phyloP scores from a whole-genome alignment of 2,888 invertebrate species.

The Margaritifera margaritifera region DNA sequence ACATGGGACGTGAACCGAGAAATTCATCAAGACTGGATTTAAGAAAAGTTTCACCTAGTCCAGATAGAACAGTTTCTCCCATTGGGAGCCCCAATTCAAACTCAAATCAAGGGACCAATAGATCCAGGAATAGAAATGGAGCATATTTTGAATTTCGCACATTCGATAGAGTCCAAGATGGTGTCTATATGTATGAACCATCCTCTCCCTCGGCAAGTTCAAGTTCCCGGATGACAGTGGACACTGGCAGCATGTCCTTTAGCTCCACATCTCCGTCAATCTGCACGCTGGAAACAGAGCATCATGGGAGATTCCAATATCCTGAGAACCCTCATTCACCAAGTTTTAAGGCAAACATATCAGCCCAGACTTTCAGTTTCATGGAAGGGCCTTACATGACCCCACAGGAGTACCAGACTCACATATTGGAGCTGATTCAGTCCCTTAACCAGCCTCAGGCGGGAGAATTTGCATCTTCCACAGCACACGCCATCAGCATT shows the following conservation, averaged over 20 bases:
- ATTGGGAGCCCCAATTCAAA: constrained; percentile 18
- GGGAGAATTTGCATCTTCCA: constrained; percentile 11
- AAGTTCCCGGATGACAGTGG: too few relatives aligned
- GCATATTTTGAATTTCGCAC: constrained; percentile 30
- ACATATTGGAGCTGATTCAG: constrained; percentile 38
- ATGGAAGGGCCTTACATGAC: constrained; percentile 28
- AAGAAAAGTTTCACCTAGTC: constrained; percentile 33
- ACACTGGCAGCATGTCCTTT: too few relatives aligned
- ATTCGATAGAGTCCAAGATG: constrained; percentile 13
- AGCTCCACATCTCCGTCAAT: too few relatives aligned
- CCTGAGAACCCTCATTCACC: too few relatives aligned
- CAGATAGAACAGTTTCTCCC: constrained; percentile 33
- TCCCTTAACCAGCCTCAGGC: constrained; percentile 34
- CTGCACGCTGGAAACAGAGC: too few relatives aligned
- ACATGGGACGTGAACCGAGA: constrained; percentile 33
- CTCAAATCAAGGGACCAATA: too few relatives aligned
- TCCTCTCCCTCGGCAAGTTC: too few relatives aligned
- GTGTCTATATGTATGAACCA: too few relatives aligned
- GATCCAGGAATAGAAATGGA: constrained; percentile 24
- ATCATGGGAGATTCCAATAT: too few relatives aligned
- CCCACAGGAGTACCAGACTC: constrained; percentile 41
- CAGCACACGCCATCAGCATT: background rate
- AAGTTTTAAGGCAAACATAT: too few relatives aligned
- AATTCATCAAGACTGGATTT: constrained; percentile 30
- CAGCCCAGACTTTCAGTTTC: too few relatives aligned